phyloP scores from a whole-genome alignment of 2,113 vertebrate species.

The Epinephelus fuscoguttatus region DNA sequence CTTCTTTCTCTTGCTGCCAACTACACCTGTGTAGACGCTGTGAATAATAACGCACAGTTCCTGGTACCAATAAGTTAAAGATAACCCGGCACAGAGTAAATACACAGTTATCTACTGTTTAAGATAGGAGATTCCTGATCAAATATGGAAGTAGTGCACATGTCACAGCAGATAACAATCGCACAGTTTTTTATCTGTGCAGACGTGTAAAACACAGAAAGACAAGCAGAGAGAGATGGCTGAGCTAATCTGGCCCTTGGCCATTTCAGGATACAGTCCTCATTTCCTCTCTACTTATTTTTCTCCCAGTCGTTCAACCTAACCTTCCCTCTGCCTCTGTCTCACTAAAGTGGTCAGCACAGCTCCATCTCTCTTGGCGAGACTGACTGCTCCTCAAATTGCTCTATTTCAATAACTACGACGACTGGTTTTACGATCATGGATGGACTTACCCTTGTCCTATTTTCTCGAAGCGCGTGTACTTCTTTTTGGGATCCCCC shows the following conservation, averaged over 20 bases:
- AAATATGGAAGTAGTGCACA: constrained; percentile 45
- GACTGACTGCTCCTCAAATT: constrained; percentile 42
- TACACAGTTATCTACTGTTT: constrained; percentile 23
- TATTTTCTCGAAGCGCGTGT: constrained; percentile 98
- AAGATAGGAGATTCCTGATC: constrained; percentile 46
- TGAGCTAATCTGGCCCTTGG: constrained; percentile 53
- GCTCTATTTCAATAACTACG: constrained; percentile 42
- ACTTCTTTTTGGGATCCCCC: constrained; percentile 98
- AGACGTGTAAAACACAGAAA: constrained; percentile 22
- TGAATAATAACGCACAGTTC: constrained; percentile 54
- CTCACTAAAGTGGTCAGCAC: constrained; percentile 32
- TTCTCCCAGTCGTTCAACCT: constrained; percentile 38
- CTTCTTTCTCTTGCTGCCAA: constrained; percentile 15
- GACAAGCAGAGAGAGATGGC: constrained; percentile 12
- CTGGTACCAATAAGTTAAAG: constrained; percentile 36
- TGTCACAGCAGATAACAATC: constrained; percentile 17
- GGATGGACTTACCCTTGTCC: constrained; percentile 93
- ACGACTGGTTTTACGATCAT: neutral
- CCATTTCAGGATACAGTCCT: constrained; percentile 66
- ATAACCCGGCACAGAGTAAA: constrained; percentile 45
- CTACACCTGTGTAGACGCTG: constrained; percentile 45
- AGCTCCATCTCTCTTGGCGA: constrained; percentile 35
- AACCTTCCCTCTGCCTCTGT: constrained; percentile 35
- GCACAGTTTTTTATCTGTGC: constrained; percentile 18
- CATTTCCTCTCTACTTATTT: constrained; percentile 66